Percentiles rank a stretch among this genome's conserved stretches.
Conservation (phyloP, 2,113 vertebrate species). For the Dipodomys merriami region DNA sequence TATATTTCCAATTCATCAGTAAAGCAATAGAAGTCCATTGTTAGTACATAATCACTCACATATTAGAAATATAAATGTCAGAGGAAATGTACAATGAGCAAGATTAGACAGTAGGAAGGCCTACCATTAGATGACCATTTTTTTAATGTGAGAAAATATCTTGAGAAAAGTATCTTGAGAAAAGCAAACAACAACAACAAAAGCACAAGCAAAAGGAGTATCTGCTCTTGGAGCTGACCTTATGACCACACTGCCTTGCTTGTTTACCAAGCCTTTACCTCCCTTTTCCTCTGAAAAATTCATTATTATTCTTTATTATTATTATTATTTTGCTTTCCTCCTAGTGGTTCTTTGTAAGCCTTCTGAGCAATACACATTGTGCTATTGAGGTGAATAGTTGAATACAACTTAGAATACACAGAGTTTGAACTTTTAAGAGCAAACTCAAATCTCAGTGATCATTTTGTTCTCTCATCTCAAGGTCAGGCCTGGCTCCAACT, state of each 20-base stretch:
- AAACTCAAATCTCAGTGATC: background rate
- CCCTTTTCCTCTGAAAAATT: slow-evolving; percentile 5
- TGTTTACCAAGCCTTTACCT: background rate
- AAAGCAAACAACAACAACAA: background rate
- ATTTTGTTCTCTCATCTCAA: background rate
- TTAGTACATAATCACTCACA: too few relatives aligned
- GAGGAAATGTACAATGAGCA: too few relatives aligned
- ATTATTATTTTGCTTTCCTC: background rate
- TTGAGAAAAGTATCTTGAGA: background rate
- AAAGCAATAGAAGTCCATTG: too few relatives aligned
- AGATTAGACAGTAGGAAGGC: too few relatives aligned
- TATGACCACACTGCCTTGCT: background rate
- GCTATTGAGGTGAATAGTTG: background rate
- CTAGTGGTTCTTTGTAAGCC: background rate
- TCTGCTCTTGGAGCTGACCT: background rate
- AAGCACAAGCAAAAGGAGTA: background rate
- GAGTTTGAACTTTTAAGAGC: background rate
- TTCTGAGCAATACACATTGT: background rate
- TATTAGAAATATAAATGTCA: too few relatives aligned
- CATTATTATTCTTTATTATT: too few relatives aligned
- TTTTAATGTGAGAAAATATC: too few relatives aligned
- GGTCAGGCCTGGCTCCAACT: background rate
- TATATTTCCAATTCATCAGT: too few relatives aligned
- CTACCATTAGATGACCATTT: too few relatives aligned
- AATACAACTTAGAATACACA: background rate